Conservation (phyloP, 2,113 vertebrate genomes). For the Triplophysa rosa region DNA sequence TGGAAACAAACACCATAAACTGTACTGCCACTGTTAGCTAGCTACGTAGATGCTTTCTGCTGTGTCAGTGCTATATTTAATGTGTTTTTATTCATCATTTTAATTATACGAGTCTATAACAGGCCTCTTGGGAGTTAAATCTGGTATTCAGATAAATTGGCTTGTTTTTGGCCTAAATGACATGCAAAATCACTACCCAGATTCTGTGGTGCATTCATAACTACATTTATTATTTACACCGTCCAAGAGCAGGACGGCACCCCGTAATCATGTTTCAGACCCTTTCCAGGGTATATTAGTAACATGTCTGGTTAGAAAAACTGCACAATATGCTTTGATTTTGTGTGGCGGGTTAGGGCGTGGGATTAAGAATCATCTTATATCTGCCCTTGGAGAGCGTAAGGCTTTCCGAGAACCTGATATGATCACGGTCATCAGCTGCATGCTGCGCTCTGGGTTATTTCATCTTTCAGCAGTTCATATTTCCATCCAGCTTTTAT, state of each 20-base stretch:
- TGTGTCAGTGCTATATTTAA: background rate
- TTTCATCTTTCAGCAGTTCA: slow-evolving; percentile 26
- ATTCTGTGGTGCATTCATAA: slow-evolving; percentile 67
- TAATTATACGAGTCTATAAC: background rate
- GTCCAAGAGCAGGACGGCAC: slow-evolving; percentile 14
- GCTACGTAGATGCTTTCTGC: slow-evolving; percentile 20
- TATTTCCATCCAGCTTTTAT: slow-evolving; percentile 41
- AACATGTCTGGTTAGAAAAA: background rate
- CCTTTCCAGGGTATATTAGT: background rate
- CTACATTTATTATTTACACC: slow-evolving; percentile 69
- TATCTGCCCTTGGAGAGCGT: slow-evolving; percentile 29
- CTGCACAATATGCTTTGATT: background rate
- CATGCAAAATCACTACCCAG: slow-evolving; percentile 29
- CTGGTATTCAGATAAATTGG: background rate
- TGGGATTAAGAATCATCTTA: slow-evolving; percentile 29
- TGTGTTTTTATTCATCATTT: background rate
- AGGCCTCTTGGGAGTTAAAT: background rate
- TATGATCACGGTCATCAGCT: slow-evolving; percentile 18
- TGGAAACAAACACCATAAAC: slow-evolving; percentile 38
- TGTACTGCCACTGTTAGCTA: slow-evolving; percentile 31
- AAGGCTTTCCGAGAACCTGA: slow-evolving; percentile 38
- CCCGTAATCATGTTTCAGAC: background rate
- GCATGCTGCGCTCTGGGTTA: slow-evolving; percentile 37
- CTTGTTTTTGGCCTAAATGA: background rate
- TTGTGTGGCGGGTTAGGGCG: background rate